Conservation (phyloP, 2,113 vertebrate genomes). For the Cochlearius cochlearius region DNA sequence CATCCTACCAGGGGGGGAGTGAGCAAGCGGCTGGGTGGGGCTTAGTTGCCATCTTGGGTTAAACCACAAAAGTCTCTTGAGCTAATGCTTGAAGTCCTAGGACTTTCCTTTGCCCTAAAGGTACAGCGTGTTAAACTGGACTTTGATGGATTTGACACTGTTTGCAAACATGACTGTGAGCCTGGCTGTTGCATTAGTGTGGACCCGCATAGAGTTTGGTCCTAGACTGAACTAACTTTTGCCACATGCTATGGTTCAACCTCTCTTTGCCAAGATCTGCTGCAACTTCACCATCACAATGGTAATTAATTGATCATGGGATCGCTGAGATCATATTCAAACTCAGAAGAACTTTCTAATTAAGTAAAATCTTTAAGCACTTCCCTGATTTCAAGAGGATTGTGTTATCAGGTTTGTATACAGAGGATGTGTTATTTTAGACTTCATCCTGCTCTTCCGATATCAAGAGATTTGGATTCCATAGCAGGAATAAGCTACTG, state of each 20-base stretch:
- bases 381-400: not conserved
- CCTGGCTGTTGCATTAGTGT: not conserved
- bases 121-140: not conserved
- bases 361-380: not conserved
- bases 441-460: not conserved
- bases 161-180: not conserved
- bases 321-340: not conserved
- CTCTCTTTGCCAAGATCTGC: not conserved
- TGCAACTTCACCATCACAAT: fast-evolving
- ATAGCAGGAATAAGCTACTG: not conserved
- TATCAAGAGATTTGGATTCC: not conserved
- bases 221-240: not conserved
- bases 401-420: not conserved
- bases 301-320: not conserved
- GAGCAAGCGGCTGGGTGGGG: too few relatives aligned
- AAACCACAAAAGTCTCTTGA: not conserved
- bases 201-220: not conserved
- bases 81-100: not conserved
- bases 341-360: not conserved
- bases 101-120: not conserved
- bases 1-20: too few relatives aligned
- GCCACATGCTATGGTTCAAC: not conserved
- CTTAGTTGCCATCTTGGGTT: too few relatives aligned
- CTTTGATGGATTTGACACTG: not conserved
- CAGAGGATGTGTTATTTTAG: not conserved